Base-by-base conservation (phyloP, 2,888 invertebrate genomes). In the Pachliopta kotzebuea region DNA sequence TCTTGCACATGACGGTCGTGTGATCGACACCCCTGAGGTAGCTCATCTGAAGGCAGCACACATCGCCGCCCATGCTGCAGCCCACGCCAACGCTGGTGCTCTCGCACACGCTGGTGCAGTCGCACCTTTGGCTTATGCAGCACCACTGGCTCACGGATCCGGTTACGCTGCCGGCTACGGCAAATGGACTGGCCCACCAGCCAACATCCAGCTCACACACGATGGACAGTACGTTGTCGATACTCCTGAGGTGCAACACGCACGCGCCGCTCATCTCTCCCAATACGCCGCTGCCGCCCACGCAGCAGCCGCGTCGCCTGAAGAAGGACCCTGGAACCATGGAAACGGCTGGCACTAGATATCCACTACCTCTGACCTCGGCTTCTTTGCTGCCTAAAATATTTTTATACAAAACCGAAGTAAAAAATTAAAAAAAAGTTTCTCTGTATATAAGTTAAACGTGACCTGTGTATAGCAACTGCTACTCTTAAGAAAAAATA, bases 21-120 rank as follows among this genome's bases (percentile, higher is more conserved):
- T 91, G 64, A 71, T 91, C 3, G 92, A 92, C 83, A 92, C 92
- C 29, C 90, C 92, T 68, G 93, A 93, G 84, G 92, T 92, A 0
- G 92, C 93, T 23, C 92, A 93, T 74, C 92, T 93, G 67, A 93
- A 93, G 81, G 89, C 92, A 42, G 92, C 92, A 50, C 93, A 93
- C 79, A 78, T 88, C 72, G 86, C 90, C 62, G 92, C 93, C 37
- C 92, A 88, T 80, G 81, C 84, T 52, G 83, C 82, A 52, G 90
- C 88, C 0, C 82, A 86, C 76, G 83, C 78, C 31, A 76, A 68
- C 65, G 86, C 83, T 17, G 70, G 70, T 20, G 70, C 71, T 7
- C 66, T 58, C 56, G 68, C 67, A 54, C 57, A 62, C 53, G 59
- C 71, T 67, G 78, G 74, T n/a, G 76, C 72, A 2, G 72, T 70